Evolutionary conservation across 2,797 vertebrate species (phyloP).

Genomic region (Florisuga fusca): DNA sequence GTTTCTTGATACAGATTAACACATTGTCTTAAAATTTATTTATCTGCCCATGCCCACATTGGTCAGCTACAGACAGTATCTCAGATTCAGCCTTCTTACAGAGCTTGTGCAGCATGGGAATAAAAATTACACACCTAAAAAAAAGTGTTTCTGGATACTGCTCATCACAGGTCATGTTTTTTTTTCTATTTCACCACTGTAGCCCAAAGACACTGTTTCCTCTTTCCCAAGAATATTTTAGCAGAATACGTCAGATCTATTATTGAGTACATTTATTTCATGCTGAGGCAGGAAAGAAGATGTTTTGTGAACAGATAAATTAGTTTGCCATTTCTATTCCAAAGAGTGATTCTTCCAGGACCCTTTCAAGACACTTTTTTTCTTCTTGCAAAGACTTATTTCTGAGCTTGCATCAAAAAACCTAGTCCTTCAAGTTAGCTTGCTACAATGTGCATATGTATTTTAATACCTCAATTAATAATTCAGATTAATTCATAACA

Average conservation of each 20-base stretch:
- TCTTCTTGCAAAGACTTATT: not conserved
- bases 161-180: not conserved
- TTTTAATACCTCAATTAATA: constrained; percentile 58
- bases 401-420: not conserved
- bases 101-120: not conserved
- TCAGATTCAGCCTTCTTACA: not conserved
- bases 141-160: not conserved
- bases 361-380: not conserved
- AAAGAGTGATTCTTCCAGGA: not conserved
- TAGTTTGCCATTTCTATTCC: constrained; percentile 10
- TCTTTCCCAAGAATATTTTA: not conserved
- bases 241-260: not conserved
- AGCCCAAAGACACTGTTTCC: not conserved
- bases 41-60: not conserved
- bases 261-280: constrained; percentile 8
- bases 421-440: not conserved
- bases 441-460: not conserved
- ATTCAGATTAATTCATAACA: constrained; percentile 62
- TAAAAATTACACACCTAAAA: not conserved
- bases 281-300: constrained; percentile 1
- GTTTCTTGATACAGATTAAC: not conserved
- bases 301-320: not conserved
- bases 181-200: not conserved
- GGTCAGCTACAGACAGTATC: not conserved
- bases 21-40: not conserved